Evolutionary conservation across 2,888 invertebrate species (phyloP), one percentile per base, ranked within the genome.

Genomic region (Miltochrista miniata): DNA sequence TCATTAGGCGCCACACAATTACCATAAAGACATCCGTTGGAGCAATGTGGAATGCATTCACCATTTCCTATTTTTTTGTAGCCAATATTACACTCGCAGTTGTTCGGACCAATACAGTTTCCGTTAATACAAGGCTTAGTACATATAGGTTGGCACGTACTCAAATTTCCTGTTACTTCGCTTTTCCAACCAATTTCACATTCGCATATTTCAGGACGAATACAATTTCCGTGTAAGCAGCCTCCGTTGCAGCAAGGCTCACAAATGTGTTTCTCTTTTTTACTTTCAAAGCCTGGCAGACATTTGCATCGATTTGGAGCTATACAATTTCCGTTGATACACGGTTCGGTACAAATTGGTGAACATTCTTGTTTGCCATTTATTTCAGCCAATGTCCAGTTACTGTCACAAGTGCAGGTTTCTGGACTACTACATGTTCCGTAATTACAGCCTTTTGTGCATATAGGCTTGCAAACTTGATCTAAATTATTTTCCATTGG

Each of bases 401-500:
- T 61, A 7, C 3, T 1, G 3, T 50, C 5, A 34, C 62, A 61
- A 3, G 7, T 12, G 7, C 62, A 62, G 0, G 10, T 45, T 9
- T 59, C 62, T n/a, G 59, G 62, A 1, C 3, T 42, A 13, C 56
- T 8, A 15, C 62, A 62, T 0, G 0, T 56, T 0, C 61, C 61
- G 37, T 52, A 12, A 0, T 9, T 8, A 36, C 61, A 62, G 0
- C 40, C 51, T n/a, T 0, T 14, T 0, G 52, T 44, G 7, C 60
- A 60, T 7, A 39, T n/a, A 0, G 56, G 59, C 35, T 48, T 10
- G 9, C 56, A 59, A 0, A 37, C 2, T 31, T 45, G 8, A 15
- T 36, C 11, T 12, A 24, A 7, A 18, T 5, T 30, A 4, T 29
- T 9, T n/a, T 33, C 34, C 1, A 9, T 14, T 1, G 29, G 24